A percentile compares a stretch with the other conserved stretches of the same genome.
Conservation (phyloP, 30 jellyfish, hydroid and myxozoan species). For the Hydractinia echinata region DNA sequence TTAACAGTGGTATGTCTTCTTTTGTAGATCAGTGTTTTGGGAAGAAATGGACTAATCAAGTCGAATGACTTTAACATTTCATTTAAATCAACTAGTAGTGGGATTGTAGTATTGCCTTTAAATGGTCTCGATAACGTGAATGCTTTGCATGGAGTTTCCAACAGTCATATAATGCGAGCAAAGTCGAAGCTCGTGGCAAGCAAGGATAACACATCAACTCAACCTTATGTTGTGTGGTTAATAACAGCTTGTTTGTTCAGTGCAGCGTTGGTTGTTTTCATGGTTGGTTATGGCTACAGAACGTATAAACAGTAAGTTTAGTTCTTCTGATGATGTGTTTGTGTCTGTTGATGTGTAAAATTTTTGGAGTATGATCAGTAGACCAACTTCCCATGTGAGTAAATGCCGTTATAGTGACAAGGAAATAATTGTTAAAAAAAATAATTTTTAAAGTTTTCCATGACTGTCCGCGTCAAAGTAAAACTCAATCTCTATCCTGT, state of each 20-base stretch:
- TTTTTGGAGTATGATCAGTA: too few species aligned
- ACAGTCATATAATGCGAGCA: too few species aligned
- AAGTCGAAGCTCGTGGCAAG: background rate
- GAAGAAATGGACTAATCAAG: conserved; percentile 6
- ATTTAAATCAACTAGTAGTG: background rate
- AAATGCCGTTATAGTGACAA: too few species aligned
- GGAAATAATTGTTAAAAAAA: too few species aligned
- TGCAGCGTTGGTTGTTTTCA: background rate
- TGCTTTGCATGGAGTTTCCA: too few species aligned
- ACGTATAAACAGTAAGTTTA: background rate
- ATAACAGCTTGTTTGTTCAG: background rate
- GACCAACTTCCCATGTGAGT: too few species aligned
- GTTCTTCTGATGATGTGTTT: too few species aligned
- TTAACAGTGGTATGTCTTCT: background rate
- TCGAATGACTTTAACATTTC: background rate
- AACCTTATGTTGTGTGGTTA: background rate
- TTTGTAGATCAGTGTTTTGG: background rate
- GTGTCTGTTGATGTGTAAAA: too few species aligned
- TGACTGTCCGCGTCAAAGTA: too few species aligned
- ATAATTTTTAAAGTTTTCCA: too few species aligned
- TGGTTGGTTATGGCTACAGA: conserved; percentile 4
- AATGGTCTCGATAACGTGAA: background rate
- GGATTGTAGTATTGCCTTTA: background rate
- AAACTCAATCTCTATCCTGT: too few species aligned
- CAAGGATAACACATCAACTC: background rate